phyloP scores from a whole-genome alignment of 1,140 invertebrate genomes.

The Coboldia fuscipes region DNA sequence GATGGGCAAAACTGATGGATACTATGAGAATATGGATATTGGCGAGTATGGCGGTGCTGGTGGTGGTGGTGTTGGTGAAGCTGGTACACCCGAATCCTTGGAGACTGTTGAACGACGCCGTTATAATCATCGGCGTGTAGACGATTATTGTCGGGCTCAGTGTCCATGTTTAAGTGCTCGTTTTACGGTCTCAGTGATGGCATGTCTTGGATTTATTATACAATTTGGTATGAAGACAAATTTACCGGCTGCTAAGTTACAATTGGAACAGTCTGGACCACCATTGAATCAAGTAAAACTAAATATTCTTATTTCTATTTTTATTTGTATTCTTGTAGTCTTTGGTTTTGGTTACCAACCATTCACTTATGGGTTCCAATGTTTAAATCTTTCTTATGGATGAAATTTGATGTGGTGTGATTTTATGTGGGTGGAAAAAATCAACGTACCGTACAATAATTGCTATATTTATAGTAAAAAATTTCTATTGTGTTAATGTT shows the following conservation, averaged over 20 bases:
- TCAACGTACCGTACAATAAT: too few species aligned
- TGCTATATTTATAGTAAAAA: background rate
- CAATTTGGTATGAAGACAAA: constrained; percentile 91
- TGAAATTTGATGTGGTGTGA: background rate
- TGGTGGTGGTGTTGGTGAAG: too few species aligned
- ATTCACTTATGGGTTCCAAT: background rate
- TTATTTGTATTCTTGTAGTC: background rate
- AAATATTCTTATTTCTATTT: background rate
- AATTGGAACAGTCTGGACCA: constrained; percentile 13
- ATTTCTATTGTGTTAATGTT: too few species aligned
- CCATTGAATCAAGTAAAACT: background rate
- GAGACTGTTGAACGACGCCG: too few species aligned
- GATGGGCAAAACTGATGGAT: too few species aligned
- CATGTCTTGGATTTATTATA: constrained; percentile 77
- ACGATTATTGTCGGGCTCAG: constrained; percentile 70
- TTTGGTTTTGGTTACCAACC: background rate
- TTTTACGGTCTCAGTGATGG: constrained; percentile 67
- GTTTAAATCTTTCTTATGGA: background rate
- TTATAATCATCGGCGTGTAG: constrained; percentile 73
- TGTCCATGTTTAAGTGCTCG: constrained; percentile 71
- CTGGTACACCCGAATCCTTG: too few species aligned
- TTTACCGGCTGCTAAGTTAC: constrained; percentile 86
- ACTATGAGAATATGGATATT: too few species aligned
- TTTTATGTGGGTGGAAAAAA: background rate
- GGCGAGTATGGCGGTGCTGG: too few species aligned